Conservation (phyloP, 2,888 invertebrate species). For the Hirudinaria manillensis region DNA sequence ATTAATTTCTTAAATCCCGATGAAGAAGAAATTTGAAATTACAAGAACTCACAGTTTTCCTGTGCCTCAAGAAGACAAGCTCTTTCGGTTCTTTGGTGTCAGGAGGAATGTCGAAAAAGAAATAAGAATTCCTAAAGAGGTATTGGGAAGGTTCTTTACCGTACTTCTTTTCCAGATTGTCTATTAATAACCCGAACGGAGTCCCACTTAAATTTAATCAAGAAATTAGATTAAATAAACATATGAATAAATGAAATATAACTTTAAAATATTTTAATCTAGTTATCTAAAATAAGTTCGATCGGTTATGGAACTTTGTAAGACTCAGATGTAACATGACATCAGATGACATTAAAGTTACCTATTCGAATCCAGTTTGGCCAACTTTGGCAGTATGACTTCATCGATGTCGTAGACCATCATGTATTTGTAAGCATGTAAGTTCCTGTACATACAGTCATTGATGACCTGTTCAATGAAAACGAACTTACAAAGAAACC, state of each 20-base stretch:
- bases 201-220: no score
- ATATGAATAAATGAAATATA: no score
- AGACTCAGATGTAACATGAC: no score
- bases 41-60: constrained; percentile 6
- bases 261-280: no score
- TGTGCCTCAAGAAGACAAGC: constrained; percentile 19
- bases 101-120: constrained; percentile 32
- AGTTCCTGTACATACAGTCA: constrained; percentile 38
- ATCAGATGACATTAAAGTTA: no score
- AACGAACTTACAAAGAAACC: neutral
- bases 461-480: constrained; percentile 31
- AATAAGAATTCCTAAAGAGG: constrained; percentile 35
- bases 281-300: no score
- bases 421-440: constrained; percentile 34
- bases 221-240: no score
- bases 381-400: constrained; percentile 34
- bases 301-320: no score
- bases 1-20: no score
- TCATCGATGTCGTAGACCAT: constrained; percentile 38
- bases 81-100: constrained; percentile 23
- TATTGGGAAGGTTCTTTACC: constrained; percentile 24
- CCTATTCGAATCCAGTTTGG: neutral
- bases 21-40: no score
- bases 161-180: neutral
- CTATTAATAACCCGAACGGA: neutral